Conservation (phyloP, 1,140 invertebrate genomes). For the Colletes latitarsis region DNA sequence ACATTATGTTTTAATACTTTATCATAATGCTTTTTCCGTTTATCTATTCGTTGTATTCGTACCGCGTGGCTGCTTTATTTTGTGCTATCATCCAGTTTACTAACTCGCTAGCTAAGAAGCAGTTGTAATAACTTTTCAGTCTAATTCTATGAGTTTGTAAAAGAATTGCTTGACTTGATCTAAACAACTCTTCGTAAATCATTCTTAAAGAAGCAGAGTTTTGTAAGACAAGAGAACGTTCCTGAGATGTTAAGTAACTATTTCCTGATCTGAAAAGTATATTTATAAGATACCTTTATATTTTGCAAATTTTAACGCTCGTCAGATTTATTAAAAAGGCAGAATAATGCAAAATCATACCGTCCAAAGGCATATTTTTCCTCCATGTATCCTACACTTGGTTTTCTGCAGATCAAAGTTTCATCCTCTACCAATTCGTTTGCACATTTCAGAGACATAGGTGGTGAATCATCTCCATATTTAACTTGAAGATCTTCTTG, state of each 20-base stretch:
- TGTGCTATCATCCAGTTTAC: constrained; percentile 90
- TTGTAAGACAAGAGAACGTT: constrained; percentile 85
- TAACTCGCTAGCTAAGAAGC: constrained; percentile 87
- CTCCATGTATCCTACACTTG: constrained; percentile 89
- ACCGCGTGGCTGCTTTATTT: constrained; percentile 84
- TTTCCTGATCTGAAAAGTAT: constrained; percentile 72
- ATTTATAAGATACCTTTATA: not conserved
- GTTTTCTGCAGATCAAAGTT: constrained; percentile 80
- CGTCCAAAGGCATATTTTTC: constrained; percentile 86
- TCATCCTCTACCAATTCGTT: constrained; percentile 70
- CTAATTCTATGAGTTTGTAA: constrained; percentile 85
- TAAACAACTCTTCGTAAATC: constrained; percentile 87
- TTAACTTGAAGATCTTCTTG: constrained; percentile 91
- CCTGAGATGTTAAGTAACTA: constrained; percentile 83
- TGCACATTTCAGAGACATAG: constrained; percentile 63
- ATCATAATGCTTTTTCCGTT: not conserved
- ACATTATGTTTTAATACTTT: constrained; percentile 12
- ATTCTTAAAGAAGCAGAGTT: constrained; percentile 88
- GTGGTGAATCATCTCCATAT: constrained; percentile 80
- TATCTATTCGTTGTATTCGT: constrained; percentile 12
- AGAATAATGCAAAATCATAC: constrained; percentile 66
- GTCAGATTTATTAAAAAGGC: constrained; percentile 17
- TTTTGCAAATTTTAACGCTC: not conserved
- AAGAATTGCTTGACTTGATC: constrained; percentile 83
- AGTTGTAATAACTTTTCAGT: constrained; percentile 85